Conservation (phyloP, 2,113 vertebrate species). For the Columba janthina region DNA sequence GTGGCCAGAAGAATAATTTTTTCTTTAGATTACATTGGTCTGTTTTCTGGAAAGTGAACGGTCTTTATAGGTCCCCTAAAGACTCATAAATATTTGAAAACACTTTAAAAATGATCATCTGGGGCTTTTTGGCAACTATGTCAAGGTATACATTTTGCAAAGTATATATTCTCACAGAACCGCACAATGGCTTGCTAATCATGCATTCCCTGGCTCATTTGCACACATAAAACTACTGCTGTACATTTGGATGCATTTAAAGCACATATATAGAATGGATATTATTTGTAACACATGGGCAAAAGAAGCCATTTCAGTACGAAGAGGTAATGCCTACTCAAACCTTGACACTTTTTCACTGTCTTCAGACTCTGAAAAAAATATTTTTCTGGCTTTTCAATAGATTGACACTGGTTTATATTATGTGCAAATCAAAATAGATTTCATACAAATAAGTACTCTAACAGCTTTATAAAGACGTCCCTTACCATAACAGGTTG, state of each 20-base stretch:
- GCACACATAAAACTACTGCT: background rate
- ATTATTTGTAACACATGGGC: background rate
- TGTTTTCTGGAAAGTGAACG: conserved; percentile 30
- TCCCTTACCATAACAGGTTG: background rate
- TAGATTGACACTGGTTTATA: background rate
- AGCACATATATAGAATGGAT: background rate
- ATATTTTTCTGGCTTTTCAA: background rate
- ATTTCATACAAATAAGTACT: background rate
- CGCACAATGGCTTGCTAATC: background rate
- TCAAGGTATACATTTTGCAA: conserved; percentile 30
- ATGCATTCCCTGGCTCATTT: conserved; percentile 3
- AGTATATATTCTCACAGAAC: background rate
- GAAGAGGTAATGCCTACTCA: background rate
- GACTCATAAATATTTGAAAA: conserved; percentile 54
- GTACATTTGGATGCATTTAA: conserved; percentile 15
- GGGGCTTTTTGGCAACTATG: conserved; percentile 1
- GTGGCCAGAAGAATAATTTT: conserved; percentile 39
- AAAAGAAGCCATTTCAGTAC: background rate
- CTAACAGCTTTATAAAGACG: background rate
- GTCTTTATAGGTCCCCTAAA: conserved; percentile 10
- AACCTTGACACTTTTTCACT: rapidly evolving
- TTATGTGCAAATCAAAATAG: background rate
- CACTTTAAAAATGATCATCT: conserved; percentile 35
- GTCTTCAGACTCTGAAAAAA: background rate
- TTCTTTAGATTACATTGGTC: conserved; percentile 18